Conservation (phyloP, 2,888 invertebrate species). For the Chelonus formosanus region DNA sequence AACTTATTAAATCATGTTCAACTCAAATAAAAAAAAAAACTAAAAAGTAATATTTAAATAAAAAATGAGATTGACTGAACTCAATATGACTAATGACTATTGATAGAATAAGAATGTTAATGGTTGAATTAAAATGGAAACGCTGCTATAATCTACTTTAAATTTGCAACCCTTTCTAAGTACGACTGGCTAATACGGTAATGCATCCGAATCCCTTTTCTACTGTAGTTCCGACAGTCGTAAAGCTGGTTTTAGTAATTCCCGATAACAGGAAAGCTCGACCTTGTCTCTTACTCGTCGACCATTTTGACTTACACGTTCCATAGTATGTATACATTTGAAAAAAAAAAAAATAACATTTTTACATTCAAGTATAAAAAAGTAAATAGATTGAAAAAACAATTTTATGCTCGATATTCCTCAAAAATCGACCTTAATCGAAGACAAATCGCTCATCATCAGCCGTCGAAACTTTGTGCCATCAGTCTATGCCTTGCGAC, state of each 20-base stretch:
- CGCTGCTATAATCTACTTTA: constrained; percentile 60
- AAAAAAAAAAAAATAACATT: background rate
- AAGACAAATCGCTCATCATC: constrained; percentile 52
- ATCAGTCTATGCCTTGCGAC: constrained; percentile 45
- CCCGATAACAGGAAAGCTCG: constrained; percentile 56
- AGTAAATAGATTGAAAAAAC: background rate
- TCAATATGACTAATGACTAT: too few species aligned
- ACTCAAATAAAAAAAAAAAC: too few species aligned
- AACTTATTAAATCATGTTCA: too few species aligned
- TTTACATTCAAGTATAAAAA: too few species aligned
- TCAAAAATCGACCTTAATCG: constrained; percentile 32
- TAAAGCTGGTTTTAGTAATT: constrained; percentile 64
- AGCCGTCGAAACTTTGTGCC: constrained; percentile 49
- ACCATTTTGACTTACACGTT: constrained; percentile 7
- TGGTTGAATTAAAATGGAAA: constrained; percentile 51
- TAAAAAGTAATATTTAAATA: too few species aligned
- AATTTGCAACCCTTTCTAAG: constrained; percentile 61
- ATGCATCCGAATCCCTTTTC: constrained; percentile 59
- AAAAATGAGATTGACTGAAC: too few species aligned
- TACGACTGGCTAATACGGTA: constrained; percentile 61
- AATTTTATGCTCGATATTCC: constrained; percentile 18
- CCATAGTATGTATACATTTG: background rate
- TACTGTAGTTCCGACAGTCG: constrained; percentile 56
- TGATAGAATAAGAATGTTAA: constrained; percentile 43
- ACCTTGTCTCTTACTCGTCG: constrained; percentile 9